Base-by-base conservation (phyloP, 2,888 invertebrate genomes). In the Drosophila niveifrons region DNA sequence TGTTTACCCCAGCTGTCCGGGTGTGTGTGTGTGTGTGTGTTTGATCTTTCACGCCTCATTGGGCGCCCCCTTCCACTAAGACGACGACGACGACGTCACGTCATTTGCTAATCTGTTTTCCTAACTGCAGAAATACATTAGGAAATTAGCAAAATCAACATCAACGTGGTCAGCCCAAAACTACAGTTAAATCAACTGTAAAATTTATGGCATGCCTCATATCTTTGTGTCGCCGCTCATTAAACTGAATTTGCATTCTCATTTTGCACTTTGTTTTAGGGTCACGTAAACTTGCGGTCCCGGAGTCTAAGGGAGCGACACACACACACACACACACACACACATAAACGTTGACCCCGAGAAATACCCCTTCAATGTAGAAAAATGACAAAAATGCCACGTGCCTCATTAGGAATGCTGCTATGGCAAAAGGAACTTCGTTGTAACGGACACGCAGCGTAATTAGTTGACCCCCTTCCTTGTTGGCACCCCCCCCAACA, bases 341-440 rank as follows among this genome's bases (percentile, higher is more conserved):
- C 18, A 18, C 52, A 65, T n/a, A 36, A 36, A n/a, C 68, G 71
- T 63, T 78, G 80, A 80, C 82, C 80, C 75, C 36, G n/a, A 36
- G 36, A 41, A 39, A 13, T 39, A 39, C 80, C 80, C 75, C 75
- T 72, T 81, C 62, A 66, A 65, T 64, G 74, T 62, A 70, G 53
- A 79, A 88, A 85, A 85, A 85, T 79, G 79, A 74, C 74, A 86
- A 79, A 79, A 66, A 63, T 64, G 70, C 66, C 75, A 84, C 83
- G 83, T 88, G 87, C 69, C 89, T 86, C 89, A 84, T 88, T 83
- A 75, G 50, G 59, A 51, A 51, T 29, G 67, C 59, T 46, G 29
- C 55, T 41, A 41, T 15, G 34, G 48, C 46, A 15, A 39, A 39
- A 31, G 51, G 13, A 17, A 44, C 39, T 36, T 58, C 50, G 39